A percentile compares a stretch with the other conserved stretches of the same genome.
Conservation (phyloP, 2,888 invertebrate species). For the Callyntrura sp. region DNA sequence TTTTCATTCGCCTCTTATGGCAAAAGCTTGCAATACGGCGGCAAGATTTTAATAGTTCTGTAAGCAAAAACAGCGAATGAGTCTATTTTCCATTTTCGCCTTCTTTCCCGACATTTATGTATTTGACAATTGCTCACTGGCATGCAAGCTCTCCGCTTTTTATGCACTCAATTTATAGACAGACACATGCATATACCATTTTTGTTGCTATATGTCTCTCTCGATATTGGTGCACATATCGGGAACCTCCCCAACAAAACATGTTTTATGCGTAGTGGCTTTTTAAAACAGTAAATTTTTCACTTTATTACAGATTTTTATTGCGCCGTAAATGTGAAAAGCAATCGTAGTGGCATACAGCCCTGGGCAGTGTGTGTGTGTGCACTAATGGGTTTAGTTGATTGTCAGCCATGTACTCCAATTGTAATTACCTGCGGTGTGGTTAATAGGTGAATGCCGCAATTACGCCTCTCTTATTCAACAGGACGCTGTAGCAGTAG, state of each 20-base stretch:
- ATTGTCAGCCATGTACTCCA: conserved; percentile 8
- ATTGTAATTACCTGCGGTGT: conserved; percentile 46
- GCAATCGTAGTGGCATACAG: background rate
- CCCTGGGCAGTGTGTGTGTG: background rate
- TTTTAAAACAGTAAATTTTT: conserved; percentile 53
- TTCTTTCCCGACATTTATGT: conserved; percentile 29
- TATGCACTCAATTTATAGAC: background rate
- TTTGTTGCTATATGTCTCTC: no score
- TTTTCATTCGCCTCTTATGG: conserved; percentile 66
- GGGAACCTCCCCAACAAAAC: background rate
- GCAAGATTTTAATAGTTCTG: conserved; percentile 16
- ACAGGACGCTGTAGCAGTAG: background rate
- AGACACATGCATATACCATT: no score
- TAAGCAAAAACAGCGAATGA: conserved; percentile 41
- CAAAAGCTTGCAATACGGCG: conserved; percentile 50
- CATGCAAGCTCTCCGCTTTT: conserved; percentile 43
- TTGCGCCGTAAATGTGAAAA: conserved; percentile 29
- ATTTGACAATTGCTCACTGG: conserved; percentile 61
- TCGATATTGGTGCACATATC: background rate
- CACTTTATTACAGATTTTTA: conserved; percentile 66
- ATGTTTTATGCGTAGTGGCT: background rate
- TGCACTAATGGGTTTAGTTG: conserved; percentile 12
- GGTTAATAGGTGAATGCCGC: conserved; percentile 49
- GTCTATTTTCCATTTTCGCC: conserved; percentile 39
- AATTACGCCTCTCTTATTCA: conserved; percentile 8